A percentile compares a stretch with the other conserved stretches of the same genome.
These are phyloP conservation scores for Leptinotarsa tumamoca DNA, from an alignment of 2,888 invertebrate genomes.

Conservation along the genomic window DNA sequence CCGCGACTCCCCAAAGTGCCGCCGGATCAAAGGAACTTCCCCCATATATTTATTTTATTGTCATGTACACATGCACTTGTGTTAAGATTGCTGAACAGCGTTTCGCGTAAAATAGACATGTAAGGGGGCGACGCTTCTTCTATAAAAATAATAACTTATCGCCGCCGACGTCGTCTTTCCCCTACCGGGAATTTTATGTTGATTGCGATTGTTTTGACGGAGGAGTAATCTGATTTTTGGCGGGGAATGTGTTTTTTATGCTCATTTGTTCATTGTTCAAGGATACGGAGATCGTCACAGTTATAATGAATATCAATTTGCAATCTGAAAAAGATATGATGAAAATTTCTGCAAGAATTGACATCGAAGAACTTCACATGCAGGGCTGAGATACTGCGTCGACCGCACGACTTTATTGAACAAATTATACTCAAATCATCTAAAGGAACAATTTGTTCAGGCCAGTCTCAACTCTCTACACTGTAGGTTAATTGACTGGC, in stretches of 20 bases:
- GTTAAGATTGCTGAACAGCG: conserved; percentile 62
- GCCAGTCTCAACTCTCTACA: too few species aligned
- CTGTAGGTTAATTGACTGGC: too few species aligned
- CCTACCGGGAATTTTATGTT: conserved; percentile 48
- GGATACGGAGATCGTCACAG: too few species aligned
- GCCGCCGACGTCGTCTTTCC: conserved; percentile 44
- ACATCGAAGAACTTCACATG: too few species aligned
- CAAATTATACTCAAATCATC: too few species aligned
- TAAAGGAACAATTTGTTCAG: too few species aligned
- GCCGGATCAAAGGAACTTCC: conserved; percentile 63
- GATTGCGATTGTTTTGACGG: conserved; percentile 35
- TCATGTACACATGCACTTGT: conserved; percentile 65
- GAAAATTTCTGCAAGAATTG: too few species aligned
- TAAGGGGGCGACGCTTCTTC: conserved; percentile 48
- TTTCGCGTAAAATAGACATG: conserved; percentile 53
- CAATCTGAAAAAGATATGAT: too few species aligned
- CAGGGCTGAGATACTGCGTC: too few species aligned
- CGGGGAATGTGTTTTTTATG: background rate
- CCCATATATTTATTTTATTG: conserved; percentile 66
- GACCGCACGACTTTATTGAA: too few species aligned
- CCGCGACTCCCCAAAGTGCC: conserved; percentile 58
- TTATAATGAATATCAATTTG: too few species aligned
- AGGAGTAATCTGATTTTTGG: conserved; percentile 3
- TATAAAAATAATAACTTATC: conserved; percentile 58
- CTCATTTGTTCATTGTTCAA: too few species aligned